phyloP scores from a whole-genome alignment of 1,140 invertebrate species.

The Sitobion miscanthi region DNA sequence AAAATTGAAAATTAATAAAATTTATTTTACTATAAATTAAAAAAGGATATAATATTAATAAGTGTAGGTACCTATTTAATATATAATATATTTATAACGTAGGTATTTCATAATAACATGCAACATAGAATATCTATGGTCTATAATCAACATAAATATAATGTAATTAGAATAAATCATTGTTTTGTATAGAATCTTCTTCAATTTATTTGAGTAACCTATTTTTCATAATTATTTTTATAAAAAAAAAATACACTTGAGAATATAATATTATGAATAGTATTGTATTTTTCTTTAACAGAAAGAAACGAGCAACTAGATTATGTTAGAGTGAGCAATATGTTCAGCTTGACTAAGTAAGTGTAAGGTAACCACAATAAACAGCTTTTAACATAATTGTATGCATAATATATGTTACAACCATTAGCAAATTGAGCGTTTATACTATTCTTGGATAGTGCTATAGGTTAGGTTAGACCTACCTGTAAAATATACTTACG shows the following conservation, averaged over 20 bases:
- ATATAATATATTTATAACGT: not conserved
- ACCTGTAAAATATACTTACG: not conserved
- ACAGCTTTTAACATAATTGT: constrained; percentile 16
- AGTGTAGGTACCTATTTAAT: not conserved
- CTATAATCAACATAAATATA: too few species aligned
- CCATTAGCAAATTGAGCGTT: not conserved
- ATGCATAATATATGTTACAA: not conserved
- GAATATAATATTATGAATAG: not conserved
- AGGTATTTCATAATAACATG: not conserved
- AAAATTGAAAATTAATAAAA: not conserved
- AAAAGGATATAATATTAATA: not conserved
- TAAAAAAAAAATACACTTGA: not conserved
- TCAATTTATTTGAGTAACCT: not conserved
- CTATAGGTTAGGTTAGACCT: not conserved
- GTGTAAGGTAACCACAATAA: not conserved
- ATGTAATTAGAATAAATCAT: not conserved
- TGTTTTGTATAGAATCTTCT: not conserved
- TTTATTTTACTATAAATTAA: not conserved
- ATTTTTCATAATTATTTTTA: not conserved
- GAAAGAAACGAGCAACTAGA: not conserved
- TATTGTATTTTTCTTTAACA: not conserved
- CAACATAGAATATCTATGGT: not conserved
- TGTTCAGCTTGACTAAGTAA: not conserved
- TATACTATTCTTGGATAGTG: not conserved
- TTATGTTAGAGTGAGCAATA: not conserved